These are phyloP conservation scores for Platycheirus albimanus DNA, from an alignment of 2,888 invertebrate species.

Conservation along the genomic window DNA sequence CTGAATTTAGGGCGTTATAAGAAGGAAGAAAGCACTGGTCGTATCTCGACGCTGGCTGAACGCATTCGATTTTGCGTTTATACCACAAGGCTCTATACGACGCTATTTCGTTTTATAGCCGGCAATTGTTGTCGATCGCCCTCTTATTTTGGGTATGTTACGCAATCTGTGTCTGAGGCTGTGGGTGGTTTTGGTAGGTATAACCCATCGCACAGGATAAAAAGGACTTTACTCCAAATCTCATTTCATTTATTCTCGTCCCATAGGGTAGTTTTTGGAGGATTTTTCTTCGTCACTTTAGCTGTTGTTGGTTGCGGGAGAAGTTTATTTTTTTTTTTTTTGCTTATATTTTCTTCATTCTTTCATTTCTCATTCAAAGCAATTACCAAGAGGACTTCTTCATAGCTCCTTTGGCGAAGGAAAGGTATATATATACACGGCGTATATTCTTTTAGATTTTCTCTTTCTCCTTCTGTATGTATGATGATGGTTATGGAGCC, in stretches of 20 bases:
- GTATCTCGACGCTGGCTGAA: constrained; percentile 41
- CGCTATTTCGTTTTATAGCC: constrained; percentile 67
- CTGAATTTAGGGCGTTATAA: constrained; percentile 38
- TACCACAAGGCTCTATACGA: constrained; percentile 14
- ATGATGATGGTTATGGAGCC: constrained; percentile 68
- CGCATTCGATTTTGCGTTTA: constrained; percentile 29
- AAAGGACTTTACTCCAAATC: constrained; percentile 70
- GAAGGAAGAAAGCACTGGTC: constrained; percentile 56
- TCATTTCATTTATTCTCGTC: constrained; percentile 69
- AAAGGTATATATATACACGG: constrained; percentile 2
- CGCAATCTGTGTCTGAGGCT: constrained; percentile 63
- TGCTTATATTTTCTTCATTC: constrained; percentile 19
- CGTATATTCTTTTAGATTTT: constrained; percentile 10
- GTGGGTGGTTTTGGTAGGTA: constrained; percentile 14
- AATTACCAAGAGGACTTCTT: constrained; percentile 69
- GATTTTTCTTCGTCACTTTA: constrained; percentile 33
- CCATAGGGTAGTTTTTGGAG: constrained; percentile 60
- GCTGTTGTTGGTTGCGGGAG: constrained; percentile 27
- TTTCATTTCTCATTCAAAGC: constrained; percentile 65
- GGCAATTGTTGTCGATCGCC: constrained; percentile 41
- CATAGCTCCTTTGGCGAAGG: constrained; percentile 15
- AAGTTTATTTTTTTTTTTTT: not conserved
- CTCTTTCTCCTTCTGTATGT: constrained; percentile 25
- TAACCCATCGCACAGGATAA: constrained; percentile 46
- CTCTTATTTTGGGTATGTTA: constrained; percentile 45